Evolutionary conservation across 30 jellyfish, hydroid and myxozoan species (phyloP).

Genomic region (Turritopsis rubra): DNA sequence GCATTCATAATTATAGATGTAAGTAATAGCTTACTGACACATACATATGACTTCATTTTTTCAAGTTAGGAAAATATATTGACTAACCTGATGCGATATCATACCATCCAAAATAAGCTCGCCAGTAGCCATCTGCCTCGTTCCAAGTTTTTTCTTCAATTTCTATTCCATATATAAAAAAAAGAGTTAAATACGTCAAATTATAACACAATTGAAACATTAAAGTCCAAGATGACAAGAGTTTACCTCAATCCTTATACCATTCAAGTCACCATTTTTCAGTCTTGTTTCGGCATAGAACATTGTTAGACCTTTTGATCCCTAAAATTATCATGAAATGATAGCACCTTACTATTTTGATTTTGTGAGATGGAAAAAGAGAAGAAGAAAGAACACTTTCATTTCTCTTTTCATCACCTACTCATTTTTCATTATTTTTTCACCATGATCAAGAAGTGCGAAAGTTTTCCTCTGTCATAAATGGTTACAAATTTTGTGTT

Average conservation of each 20-base stretch:
- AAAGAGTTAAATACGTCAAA: not conserved
- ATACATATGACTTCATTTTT: too few species aligned
- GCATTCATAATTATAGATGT: too few species aligned
- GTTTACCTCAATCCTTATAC: slow-evolving; percentile 54
- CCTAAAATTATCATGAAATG: slow-evolving; percentile 13
- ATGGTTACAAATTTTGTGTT: too few species aligned
- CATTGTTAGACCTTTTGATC: slow-evolving; percentile 64
- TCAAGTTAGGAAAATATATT: not conserved
- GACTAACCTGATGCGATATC: slow-evolving; percentile 29
- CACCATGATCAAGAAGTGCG: too few species aligned
- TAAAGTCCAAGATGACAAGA: not conserved
- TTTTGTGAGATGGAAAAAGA: not conserved
- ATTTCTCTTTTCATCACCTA: too few species aligned
- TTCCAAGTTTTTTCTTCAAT: slow-evolving; percentile 76
- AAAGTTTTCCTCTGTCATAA: too few species aligned
- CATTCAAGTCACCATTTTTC: slow-evolving; percentile 45
- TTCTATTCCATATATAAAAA: slow-evolving; percentile 6
- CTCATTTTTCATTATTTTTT: too few species aligned
- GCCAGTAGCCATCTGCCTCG: slow-evolving; percentile 87
- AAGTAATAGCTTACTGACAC: too few species aligned
- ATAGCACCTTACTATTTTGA: not conserved
- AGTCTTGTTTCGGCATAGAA: slow-evolving; percentile 57
- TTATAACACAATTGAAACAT: not conserved
- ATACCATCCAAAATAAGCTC: slow-evolving; percentile 73
- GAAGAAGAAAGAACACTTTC: not conserved